Percentiles rank a stretch among this genome's conserved stretches.
These are phyloP conservation scores for Pipistrellus pygmaeus DNA, from an alignment of 2,797 vertebrate species.

Conservation along the genomic window DNA sequence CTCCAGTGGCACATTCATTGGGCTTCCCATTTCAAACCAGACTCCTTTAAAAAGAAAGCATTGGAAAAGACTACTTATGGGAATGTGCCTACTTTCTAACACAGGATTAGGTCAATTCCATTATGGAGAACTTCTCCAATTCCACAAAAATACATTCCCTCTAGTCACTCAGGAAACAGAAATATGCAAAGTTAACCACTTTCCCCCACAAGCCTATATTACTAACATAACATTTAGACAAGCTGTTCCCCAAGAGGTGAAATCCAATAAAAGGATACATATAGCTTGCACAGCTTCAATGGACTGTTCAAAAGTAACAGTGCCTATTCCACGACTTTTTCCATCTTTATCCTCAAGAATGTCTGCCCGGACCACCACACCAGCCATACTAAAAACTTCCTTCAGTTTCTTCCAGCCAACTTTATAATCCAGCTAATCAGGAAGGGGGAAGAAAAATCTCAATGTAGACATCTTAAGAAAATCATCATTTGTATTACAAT, in stretches of 20 bases:
- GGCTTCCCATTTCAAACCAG: background rate
- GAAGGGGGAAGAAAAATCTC: conserved; percentile 30
- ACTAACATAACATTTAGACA: background rate
- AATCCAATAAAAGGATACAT: conserved; percentile 93
- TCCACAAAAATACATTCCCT: background rate
- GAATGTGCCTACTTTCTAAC: background rate
- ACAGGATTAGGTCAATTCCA: background rate
- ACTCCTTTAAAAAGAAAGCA: background rate
- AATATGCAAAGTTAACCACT: background rate
- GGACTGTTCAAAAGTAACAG: conserved; percentile 97
- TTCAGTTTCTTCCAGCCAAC: conserved; percentile 99
- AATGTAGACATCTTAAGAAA: conserved; percentile 20
- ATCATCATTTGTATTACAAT: conserved; percentile 27
- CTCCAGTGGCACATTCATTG: background rate
- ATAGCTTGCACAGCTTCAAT: conserved; percentile 99
- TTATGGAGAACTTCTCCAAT: background rate
- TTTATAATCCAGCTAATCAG: conserved; percentile 96
- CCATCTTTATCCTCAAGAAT: conserved; percentile 98
- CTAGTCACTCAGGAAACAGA: background rate
- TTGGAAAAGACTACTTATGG: background rate
- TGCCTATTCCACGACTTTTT: conserved; percentile 98
- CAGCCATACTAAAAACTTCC: conserved; percentile 98
- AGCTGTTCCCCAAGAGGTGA: background rate
- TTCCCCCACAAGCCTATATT: background rate
- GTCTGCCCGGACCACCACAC: conserved; percentile 94